Evolutionary conservation across 2,113 vertebrate species (phyloP), one percentile per base, ranked within the genome.

Genomic region (Orthonyx spaldingii): DNA sequence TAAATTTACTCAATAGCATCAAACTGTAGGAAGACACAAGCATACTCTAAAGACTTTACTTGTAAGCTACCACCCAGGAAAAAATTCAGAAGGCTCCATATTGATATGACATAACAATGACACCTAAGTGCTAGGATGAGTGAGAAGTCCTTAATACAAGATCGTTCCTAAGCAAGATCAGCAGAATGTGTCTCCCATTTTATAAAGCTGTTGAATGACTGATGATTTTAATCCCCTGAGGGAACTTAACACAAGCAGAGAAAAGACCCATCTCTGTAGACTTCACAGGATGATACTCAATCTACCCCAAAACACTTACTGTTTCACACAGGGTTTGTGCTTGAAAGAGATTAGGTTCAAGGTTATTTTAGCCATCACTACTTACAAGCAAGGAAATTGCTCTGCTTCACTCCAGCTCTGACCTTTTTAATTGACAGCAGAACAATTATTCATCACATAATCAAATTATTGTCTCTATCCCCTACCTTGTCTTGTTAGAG

Each of bases 171-270:
- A 41, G 47, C 13, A 47, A 76, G 28, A 72, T 46, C 16, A 72
- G n/a, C 39, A 72, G 50, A 90, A 50, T 23, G 1, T 33, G 8
- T 89, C 19, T 84, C 26, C 14, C 4, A 13, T 19, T 56, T 15
- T 18, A 16, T 18, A 49, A 68, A 42, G 6, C 10, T 3, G 3
- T 32, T 26, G 26, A n/a, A 57, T 42, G n/a, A 47, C 41, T 32
- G 65, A 60, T 4, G 6, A 5, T 6, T 32, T 44, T 57, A 4
- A 0, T 61, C 4, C 20, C 11, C 21, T 3, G 4, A 56, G 22
- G 15, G 23, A 68, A 50, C 4, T 32, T 37, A 56, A 7, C 2
- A 6, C 7, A 50, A n/a, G 35, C 14, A 84, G n/a, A 89, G 39
- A 50, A 61, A 82, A 93, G 5, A 9, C 20, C 7, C 10, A 4